Conservation (phyloP, 2,113 vertebrate species). For the Upupa epops region DNA sequence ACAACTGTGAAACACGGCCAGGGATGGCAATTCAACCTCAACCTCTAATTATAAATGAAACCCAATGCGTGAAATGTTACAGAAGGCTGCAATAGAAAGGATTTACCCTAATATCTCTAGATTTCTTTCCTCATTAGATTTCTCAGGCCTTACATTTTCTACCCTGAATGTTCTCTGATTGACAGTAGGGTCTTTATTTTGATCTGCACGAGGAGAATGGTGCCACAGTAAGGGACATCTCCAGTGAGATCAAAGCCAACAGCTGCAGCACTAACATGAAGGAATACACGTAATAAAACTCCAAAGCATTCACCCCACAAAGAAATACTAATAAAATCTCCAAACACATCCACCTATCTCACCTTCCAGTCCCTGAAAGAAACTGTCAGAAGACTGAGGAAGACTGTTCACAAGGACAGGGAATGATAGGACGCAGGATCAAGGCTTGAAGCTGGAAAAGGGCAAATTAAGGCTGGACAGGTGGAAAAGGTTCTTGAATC, state of each 20-base stretch:
- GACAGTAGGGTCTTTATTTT: not conserved
- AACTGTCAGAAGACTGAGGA: too few relatives aligned
- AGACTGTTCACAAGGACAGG: too few relatives aligned
- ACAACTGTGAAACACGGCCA: too few relatives aligned
- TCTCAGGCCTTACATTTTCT: not conserved
- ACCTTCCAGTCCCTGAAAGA: not conserved
- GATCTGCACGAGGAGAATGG: not conserved
- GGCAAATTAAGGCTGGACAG: too few relatives aligned
- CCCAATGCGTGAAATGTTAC: not conserved
- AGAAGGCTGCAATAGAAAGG: not conserved
- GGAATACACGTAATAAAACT: not conserved
- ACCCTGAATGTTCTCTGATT: not conserved
- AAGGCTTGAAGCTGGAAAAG: too few relatives aligned
- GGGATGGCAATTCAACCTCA: too few relatives aligned
- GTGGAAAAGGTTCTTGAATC: too few relatives aligned
- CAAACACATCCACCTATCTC: not conserved
- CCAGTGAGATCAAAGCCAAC: not conserved
- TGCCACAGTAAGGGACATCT: not conserved
- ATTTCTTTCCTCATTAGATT: not conserved
- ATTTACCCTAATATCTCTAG: not conserved
- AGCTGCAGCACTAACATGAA: not conserved
- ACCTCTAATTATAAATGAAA: not conserved
- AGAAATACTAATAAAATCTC: not conserved
- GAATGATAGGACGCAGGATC: too few relatives aligned
- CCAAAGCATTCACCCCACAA: not conserved